Evolutionary conservation across 2,113 vertebrate genomes (phyloP).

Genomic region (Hemiprocne comata): DNA sequence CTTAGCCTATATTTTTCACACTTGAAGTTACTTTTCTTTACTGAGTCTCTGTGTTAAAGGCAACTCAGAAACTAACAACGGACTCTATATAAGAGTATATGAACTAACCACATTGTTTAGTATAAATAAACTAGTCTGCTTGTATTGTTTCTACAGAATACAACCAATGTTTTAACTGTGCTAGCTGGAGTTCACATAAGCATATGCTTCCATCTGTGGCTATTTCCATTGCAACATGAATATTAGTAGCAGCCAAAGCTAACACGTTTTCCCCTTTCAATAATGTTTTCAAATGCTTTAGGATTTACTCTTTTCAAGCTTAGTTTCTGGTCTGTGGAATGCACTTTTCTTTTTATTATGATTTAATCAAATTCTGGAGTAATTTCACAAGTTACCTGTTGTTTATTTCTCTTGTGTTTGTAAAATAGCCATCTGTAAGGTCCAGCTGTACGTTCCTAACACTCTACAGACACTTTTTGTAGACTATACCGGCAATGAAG

Average conservation of each 20-base stretch:
- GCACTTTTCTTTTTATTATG: neutral
- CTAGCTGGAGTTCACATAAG: neutral
- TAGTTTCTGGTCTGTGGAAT: neutral
- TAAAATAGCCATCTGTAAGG: neutral
- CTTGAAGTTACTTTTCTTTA: neutral
- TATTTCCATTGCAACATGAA: neutral
- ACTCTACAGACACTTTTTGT: neutral
- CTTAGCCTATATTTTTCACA: neutral
- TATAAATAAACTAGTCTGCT: neutral
- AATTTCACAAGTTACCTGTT: neutral
- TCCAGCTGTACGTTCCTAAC: neutral
- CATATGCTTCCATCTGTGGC: neutral
- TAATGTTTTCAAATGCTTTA: neutral
- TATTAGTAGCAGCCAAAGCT: neutral
- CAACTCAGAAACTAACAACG: neutral
- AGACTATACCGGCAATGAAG: neutral
- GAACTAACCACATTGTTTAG: neutral
- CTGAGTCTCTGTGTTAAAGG: neutral
- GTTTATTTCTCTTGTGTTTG: neutral
- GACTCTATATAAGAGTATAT: fast-evolving
- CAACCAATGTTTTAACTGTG: neutral
- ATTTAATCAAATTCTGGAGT: neutral
- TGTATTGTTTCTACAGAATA: neutral
- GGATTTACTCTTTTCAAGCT: neutral
- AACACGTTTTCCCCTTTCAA: neutral